phyloP scores from a whole-genome alignment of 2,888 invertebrate genomes.

The Chirona hameri region DNA sequence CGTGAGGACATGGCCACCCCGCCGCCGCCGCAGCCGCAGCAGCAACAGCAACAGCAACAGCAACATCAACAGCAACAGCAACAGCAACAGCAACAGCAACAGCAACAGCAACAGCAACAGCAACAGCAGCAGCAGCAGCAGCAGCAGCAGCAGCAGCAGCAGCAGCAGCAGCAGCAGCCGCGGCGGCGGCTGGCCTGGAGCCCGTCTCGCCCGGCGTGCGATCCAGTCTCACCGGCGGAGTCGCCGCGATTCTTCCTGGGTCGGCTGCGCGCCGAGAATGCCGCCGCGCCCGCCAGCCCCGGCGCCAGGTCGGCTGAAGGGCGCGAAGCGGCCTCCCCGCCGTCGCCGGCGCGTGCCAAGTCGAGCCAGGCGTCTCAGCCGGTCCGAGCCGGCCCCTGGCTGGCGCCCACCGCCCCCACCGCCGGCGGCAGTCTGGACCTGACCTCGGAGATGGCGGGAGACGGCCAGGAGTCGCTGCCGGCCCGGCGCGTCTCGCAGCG shows the following conservation, averaged over 20 bases:
- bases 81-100: not conserved
- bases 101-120: not conserved
- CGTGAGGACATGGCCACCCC: not conserved
- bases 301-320: not conserved
- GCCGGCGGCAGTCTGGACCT: too few species aligned
- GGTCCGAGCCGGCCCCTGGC: not conserved
- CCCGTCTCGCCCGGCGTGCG: not conserved
- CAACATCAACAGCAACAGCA: not conserved
- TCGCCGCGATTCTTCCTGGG: not conserved
- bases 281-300: conserved; percentile 8
- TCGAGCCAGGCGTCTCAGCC: not conserved
- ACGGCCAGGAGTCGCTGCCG: too few species aligned
- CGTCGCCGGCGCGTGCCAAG: not conserved
- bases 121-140: not conserved
- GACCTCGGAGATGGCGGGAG: too few species aligned
- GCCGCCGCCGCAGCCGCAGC: not conserved
- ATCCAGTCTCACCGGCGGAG: not conserved
- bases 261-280: conserved; percentile 2
- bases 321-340: not conserved
- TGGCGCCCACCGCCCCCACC: too few species aligned
- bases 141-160: not conserved
- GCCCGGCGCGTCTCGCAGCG: too few species aligned
- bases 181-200: not conserved
- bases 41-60: too few species aligned
- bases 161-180: not conserved